Conservation (phyloP, 2,888 invertebrate species). For the Bibio marci region DNA sequence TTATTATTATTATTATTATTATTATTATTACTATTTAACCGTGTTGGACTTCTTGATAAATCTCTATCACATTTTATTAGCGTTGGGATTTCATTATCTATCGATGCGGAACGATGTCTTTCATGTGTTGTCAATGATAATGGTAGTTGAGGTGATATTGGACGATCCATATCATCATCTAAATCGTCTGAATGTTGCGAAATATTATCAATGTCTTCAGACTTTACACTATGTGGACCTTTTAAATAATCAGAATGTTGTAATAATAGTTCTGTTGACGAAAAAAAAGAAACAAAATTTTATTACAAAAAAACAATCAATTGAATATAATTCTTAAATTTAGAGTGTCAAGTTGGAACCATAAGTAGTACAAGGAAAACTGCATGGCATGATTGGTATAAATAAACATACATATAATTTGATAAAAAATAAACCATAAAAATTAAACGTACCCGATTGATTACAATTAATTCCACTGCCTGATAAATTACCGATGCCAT, state of each 20-base stretch:
- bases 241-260: slow-evolving; percentile 47
- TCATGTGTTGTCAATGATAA: slow-evolving; percentile 47
- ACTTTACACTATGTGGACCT: slow-evolving; percentile 39
- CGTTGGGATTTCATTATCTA: slow-evolving; percentile 4
- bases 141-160: slow-evolving; percentile 48
- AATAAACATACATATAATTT: no score
- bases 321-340: background rate
- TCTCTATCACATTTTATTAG: slow-evolving; percentile 8
- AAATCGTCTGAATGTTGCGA: slow-evolving; percentile 48
- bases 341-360: no score
- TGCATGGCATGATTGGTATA: no score
- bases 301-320: slow-evolving; percentile 24
- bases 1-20: slow-evolving; percentile 1
- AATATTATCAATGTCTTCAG: slow-evolving; percentile 47
- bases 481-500: slow-evolving; percentile 1
- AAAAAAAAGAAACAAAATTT: background rate
- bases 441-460: slow-evolving; percentile 5
- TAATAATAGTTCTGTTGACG: slow-evolving; percentile 42
- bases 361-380: no score
- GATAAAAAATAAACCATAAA: no score
- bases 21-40: background rate
- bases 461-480: background rate
- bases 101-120: slow-evolving; percentile 18
- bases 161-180: slow-evolving; percentile 48
- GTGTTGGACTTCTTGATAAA: slow-evolving; percentile 5